Evolutionary conservation across 2,888 invertebrate genomes (phyloP).

Genomic region (Mesodorylaimus sp.): DNA sequence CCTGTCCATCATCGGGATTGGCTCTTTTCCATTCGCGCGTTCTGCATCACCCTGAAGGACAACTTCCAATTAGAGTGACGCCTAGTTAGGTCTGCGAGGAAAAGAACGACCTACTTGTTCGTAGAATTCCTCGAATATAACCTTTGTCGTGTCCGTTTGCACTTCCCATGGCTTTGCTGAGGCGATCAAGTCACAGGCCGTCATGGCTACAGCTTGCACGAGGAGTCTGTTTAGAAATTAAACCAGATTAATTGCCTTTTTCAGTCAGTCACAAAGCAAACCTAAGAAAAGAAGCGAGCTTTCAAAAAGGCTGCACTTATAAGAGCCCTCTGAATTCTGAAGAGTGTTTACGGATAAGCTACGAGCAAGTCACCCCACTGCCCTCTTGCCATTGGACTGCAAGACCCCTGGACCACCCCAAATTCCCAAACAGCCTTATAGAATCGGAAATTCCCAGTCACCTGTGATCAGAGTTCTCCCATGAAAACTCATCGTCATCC

Average conservation of each 20-base stretch:
- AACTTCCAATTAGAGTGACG: neutral
- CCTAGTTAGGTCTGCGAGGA: no score
- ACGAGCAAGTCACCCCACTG: no score
- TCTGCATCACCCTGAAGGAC: conserved; percentile 47
- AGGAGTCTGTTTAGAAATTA: conserved; percentile 38
- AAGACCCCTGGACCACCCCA: no score
- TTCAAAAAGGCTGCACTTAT: no score
- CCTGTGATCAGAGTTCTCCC: conserved; percentile 48
- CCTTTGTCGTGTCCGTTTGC: conserved; percentile 57
- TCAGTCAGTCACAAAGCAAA: no score
- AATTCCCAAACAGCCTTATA: no score
- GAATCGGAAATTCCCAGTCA: no score
- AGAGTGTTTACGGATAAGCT: no score
- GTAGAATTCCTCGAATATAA: conserved; percentile 64
- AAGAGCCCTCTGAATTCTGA: no score
- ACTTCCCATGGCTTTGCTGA: conserved; percentile 65
- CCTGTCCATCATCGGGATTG: conserved; percentile 64
- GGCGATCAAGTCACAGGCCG: conserved; percentile 61
- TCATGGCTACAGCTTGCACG: conserved; percentile 59
- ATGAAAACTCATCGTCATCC: conserved; percentile 43
- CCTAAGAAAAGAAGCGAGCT: no score
- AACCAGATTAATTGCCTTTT: conserved; percentile 6
- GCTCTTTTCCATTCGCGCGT: conserved; percentile 45
- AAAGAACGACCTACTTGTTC: conserved; percentile 43
- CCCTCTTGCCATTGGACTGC: no score